Evolutionary conservation across 2,888 invertebrate genomes (phyloP), one percentile per base, ranked within the genome.

Genomic region (Calephelis perditalis): DNA sequence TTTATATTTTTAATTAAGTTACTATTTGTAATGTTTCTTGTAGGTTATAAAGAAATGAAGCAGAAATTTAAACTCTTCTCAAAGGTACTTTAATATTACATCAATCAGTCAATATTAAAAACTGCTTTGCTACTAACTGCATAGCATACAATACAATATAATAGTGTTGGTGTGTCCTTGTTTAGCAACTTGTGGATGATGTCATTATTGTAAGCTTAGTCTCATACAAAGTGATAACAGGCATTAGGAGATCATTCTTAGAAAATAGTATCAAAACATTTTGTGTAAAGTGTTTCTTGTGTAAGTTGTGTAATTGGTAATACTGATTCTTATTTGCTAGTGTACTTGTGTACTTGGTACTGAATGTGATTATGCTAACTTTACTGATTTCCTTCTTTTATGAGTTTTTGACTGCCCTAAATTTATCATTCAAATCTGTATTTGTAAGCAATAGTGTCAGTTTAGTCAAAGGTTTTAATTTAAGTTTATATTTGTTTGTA

Each of bases 1-100:
- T 6, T 7, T 40, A 40, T 40, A 40, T 40, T 40, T 40, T 40
- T 40, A 40, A 40, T 7, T 40, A 40, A 7, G 8, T 40, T 40
- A 26, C 26, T 4, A 26, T 26, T 26, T 26, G 26, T 49, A 11
- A 52, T 52, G 35, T 52, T 52, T 49, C 26, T 78, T 81, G 63
- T 80, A 82, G 80, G 81, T 79, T 80, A 76, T 67, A 65, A 57
- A 62, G 71, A 65, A 67, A 86, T 87, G 86, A 86, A 87, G 78
- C 78, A 82, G 74, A 84, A 70, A 73, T 70, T 78, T 64, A 76
- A 86, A 71, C 72, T 74, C 56, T 82, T 81, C 72, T 79, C 81
- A 35, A 79, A 84, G 86, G 86, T 87, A 84, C 79, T 58, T 9
- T 54, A 35, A 55, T 26, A 55, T 54, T 43, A 2, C 26, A 12